phyloP scores from a whole-genome alignment of 2,113 vertebrate genomes.

The Plectropomus leopardus region DNA sequence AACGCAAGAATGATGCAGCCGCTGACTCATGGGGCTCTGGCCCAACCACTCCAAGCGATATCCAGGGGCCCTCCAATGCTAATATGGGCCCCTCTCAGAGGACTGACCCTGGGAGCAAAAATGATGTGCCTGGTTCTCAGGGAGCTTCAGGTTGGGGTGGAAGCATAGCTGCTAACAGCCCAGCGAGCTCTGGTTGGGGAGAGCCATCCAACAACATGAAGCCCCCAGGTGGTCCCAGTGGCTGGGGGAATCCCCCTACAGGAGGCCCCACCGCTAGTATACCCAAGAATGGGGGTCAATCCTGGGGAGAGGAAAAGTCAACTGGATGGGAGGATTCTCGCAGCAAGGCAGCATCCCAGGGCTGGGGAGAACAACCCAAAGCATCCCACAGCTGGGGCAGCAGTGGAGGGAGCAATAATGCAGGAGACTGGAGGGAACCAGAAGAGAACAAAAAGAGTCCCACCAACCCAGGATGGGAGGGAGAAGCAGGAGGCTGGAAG shows the following conservation, averaged over 20 bases:
- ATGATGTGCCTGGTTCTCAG: slow-evolving; percentile 92
- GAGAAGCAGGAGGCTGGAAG: slow-evolving; percentile 88
- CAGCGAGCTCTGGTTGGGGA: slow-evolving; percentile 84
- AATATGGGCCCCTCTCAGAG: slow-evolving; percentile 84
- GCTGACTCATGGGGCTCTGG: slow-evolving; percentile 93
- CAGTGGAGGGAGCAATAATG: slow-evolving; percentile 77
- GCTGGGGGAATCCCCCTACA: slow-evolving; percentile 89
- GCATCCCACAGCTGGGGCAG: slow-evolving; percentile 78
- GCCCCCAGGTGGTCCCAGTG: slow-evolving; percentile 88
- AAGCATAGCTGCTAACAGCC: slow-evolving; percentile 79
- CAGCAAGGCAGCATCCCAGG: slow-evolving; percentile 91
- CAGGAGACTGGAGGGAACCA: slow-evolving; percentile 83
- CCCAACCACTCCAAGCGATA: slow-evolving; percentile 69
- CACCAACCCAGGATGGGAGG: slow-evolving; percentile 86
- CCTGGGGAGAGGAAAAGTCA: slow-evolving; percentile 95
- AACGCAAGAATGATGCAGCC: slow-evolving; percentile 91
- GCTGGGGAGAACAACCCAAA: slow-evolving; percentile 92
- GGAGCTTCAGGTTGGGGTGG: slow-evolving; percentile 94
- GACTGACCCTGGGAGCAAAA: slow-evolving; percentile 91
- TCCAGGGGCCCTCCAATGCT: slow-evolving; percentile 71
- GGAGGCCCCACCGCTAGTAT: slow-evolving; percentile 85
- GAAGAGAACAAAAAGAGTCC: slow-evolving; percentile 83
- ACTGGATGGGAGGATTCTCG: slow-evolving; percentile 93
- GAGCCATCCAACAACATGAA: slow-evolving; percentile 90
- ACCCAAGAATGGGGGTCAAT: slow-evolving; percentile 92